These are phyloP conservation scores for Strix aluco DNA, from an alignment of 2,113 vertebrate genomes.

Conservation along the genomic window DNA sequence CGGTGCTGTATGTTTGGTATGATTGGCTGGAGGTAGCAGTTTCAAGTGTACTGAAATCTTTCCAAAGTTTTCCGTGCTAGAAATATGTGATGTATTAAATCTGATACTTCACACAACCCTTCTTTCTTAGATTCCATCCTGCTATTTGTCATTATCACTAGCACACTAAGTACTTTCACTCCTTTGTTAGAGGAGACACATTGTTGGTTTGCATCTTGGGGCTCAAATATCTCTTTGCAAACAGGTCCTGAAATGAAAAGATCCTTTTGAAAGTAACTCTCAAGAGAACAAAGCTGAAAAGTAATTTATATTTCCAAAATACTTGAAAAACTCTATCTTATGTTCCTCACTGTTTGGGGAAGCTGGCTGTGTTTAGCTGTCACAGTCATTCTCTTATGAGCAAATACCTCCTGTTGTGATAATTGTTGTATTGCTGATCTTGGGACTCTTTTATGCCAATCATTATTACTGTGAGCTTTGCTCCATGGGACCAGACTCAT, in stretches of 20 bases:
- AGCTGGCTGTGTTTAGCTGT: not conserved
- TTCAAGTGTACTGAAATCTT: not conserved
- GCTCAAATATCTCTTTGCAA: not conserved
- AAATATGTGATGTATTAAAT: not conserved
- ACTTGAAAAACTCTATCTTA: not conserved
- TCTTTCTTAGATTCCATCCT: not conserved
- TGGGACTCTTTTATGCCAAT: not conserved
- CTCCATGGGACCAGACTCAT: not conserved
- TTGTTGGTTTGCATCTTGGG: not conserved
- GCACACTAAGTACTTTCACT: not conserved
- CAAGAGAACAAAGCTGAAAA: not conserved
- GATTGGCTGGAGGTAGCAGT: not conserved
- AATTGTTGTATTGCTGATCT: not conserved
- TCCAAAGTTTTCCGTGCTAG: not conserved
- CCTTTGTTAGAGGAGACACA: not conserved
- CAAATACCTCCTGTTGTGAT: not conserved
- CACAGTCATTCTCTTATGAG: not conserved
- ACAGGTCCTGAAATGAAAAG: not conserved
- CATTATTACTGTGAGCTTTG: constrained; percentile 1
- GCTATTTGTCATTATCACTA: not conserved
- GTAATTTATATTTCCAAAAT: not conserved
- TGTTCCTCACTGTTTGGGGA: not conserved
- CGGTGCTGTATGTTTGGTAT: not conserved
- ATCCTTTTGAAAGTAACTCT: not conserved
- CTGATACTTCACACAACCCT: not conserved